Evolutionary conservation across 2,797 vertebrate genomes (phyloP).

Genomic region (Muraenolepis orangiensis): DNA sequence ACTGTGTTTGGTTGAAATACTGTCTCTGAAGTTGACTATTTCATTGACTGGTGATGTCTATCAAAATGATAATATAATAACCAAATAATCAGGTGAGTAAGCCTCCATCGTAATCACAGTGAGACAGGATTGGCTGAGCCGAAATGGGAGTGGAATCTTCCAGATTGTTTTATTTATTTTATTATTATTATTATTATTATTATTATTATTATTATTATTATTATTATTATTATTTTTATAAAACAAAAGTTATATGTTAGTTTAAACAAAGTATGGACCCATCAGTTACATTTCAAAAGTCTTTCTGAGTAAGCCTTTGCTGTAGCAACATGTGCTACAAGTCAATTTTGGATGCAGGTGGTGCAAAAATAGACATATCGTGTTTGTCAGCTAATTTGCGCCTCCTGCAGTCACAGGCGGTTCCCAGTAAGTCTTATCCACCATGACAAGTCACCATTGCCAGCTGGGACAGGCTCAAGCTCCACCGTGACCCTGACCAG

Average conservation of each 20-base stretch:
- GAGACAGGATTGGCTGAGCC: neutral
- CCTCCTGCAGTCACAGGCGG: neutral
- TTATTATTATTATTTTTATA: no score
- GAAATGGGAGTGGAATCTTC: neutral
- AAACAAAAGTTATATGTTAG: no score
- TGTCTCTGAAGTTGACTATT: no score
- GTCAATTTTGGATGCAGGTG: neutral
- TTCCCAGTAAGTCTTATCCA: neutral
- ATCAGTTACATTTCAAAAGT: no score
- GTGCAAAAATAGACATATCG: neutral
- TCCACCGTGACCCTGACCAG: neutral
- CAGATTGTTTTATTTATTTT: no score
- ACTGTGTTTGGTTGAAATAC: no score
- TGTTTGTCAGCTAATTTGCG: neutral
- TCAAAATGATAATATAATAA: no score
- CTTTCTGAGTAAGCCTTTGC: neutral
- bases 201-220: no score
- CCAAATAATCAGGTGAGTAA: neutral
- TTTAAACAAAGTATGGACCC: no score
- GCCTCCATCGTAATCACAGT: neutral
- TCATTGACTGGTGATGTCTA: no score
- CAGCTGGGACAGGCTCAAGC: neutral
- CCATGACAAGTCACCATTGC: neutral
- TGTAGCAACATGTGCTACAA: neutral
- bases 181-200: no score